These are phyloP conservation scores for Gavia stellata DNA, from an alignment of 2,113 vertebrate species.

Conservation along the genomic window DNA sequence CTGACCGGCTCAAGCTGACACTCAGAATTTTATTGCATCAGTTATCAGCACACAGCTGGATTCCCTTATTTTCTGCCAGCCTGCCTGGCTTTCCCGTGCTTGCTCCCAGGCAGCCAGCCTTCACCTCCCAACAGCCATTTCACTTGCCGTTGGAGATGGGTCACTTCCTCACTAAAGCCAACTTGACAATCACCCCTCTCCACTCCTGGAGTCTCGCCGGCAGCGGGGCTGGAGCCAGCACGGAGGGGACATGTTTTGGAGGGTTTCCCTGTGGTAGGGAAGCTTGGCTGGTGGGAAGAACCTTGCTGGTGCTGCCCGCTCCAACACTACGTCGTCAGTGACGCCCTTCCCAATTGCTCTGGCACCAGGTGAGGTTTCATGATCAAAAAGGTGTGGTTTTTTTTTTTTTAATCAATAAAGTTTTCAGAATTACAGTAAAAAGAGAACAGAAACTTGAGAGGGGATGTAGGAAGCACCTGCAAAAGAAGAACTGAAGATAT, in stretches of 20 bases:
- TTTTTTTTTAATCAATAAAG: background rate
- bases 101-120: background rate
- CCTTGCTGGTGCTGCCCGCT: background rate
- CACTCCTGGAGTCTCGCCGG: background rate
- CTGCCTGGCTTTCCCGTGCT: background rate
- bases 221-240: background rate
- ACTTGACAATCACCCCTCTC: background rate
- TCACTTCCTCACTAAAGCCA: background rate
- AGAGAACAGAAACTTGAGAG: background rate
- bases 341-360: background rate
- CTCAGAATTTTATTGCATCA: background rate
- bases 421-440: background rate
- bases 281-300: background rate
- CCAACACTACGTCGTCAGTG: background rate
- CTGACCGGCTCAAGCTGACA: background rate
- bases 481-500: background rate
- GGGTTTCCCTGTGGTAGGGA: background rate
- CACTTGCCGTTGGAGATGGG: background rate
- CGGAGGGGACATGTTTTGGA: background rate
- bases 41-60: background rate
- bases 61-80: background rate
- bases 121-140: background rate
- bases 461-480: background rate
- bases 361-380: background rate
- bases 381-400: background rate